Base-by-base conservation (phyloP, 2,888 invertebrate species). In the Minunthozetes semirufus region DNA sequence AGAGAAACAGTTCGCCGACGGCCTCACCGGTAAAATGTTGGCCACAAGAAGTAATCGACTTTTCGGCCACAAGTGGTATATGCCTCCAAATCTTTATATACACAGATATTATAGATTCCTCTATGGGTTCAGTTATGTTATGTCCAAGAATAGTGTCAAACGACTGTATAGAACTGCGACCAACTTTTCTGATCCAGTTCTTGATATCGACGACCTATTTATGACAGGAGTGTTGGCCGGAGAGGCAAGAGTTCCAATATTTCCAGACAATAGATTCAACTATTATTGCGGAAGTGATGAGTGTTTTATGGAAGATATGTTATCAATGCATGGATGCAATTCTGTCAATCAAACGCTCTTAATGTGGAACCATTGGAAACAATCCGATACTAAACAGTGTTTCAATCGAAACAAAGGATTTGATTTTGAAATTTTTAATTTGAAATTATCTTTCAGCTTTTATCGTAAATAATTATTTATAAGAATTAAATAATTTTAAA, bases 171-270 rank as follows among this genome's bases (percentile, higher is more conserved):
- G 72, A 61, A 75, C 59, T 1, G 29, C 56, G 2, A 17, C 22
- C 4, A 71, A 71, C 11, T 75, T 71, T 46, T 27, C 72, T 1
- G 72, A 42, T 25, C 72, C 72, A 17, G 72, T 75, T 3, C 63
- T 75, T 1, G 75, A 75, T 29, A 75, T 75, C 42, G 75, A 75
- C n/a, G 75, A 75, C 72, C 72, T 75, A 1, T 75, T 75, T 19
- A 71, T 75, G 19, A 75, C 75, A 15, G 75, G 75, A 5, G 72
- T 75, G 53, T 56, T 75, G 27, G 75, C 75, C 17, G 38, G 71
- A 19, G 22, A 59, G 17, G 38, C 72, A 3, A 13, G 46, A 27
- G 71, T 75, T 22, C 22, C 29, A 0, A 4, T 70, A 22, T 48
- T 1, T 25, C 3, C 42, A 15, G 15, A 46, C 6, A 25, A 48